Evolutionary conservation across 1,140 invertebrate genomes (phyloP).

Genomic region (Monochamus saltuarius): DNA sequence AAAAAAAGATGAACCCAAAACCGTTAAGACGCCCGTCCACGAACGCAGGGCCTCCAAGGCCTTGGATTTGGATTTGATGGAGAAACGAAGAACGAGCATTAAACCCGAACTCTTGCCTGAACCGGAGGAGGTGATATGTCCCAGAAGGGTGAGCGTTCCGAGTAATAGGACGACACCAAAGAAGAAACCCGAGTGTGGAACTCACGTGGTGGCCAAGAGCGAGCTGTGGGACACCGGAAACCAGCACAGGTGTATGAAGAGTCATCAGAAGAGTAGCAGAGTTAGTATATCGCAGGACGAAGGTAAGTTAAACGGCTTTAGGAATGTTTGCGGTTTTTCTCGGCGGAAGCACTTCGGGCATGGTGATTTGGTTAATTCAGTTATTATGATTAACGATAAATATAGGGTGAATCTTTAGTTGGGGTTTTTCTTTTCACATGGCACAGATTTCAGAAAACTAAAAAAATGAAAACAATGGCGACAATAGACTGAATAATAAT

Average conservation of each 20-base stretch:
- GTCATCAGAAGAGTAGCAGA: constrained; percentile 40
- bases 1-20: constrained; percentile 17
- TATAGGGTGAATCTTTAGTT: too few species aligned
- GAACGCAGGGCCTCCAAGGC: constrained; percentile 24
- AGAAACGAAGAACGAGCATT: constrained; percentile 31
- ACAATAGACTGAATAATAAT: too few species aligned
- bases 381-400: too few species aligned
- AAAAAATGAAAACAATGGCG: too few species aligned
- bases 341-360: too few species aligned
- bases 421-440: too few species aligned
- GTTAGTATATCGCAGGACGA: constrained; percentile 42
- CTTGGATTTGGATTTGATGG: constrained; percentile 21
- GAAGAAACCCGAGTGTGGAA: constrained; percentile 45
- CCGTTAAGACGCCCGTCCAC: constrained; percentile 33
- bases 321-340: too few species aligned
- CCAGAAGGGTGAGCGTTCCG: constrained; percentile 38
- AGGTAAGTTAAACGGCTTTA: constrained; percentile 28
- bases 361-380: too few species aligned
- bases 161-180: constrained; percentile 40
- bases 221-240: constrained; percentile 51
- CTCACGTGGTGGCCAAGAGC: constrained; percentile 50
- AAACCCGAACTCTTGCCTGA: constrained; percentile 20
- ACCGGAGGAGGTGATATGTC: constrained; percentile 31
- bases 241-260: constrained; percentile 45
- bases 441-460: too few species aligned